Evolutionary conservation across 2,888 invertebrate genomes (phyloP).

Genomic region (Phyllotreta cruciferae): DNA sequence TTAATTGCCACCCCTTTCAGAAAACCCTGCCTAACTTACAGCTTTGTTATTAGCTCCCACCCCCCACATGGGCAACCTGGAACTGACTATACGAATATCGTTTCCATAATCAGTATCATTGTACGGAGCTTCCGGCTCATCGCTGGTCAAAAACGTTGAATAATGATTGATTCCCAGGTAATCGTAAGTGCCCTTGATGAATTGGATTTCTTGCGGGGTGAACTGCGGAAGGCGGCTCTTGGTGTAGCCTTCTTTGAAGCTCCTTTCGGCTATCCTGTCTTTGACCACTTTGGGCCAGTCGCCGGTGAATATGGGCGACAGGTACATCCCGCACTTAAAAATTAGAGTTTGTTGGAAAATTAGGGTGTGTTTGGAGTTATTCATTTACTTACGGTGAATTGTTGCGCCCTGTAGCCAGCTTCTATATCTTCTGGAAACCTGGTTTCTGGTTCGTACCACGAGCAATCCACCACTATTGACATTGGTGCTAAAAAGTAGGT

Average conservation of each 20-base stretch:
- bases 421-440: conserved; percentile 64
- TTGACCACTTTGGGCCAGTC: conserved; percentile 74
- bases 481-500: conserved; percentile 30
- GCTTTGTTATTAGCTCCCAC: conserved; percentile 13
- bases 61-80: conserved; percentile 24
- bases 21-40: neutral
- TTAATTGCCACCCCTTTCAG: neutral
- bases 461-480: conserved; percentile 32
- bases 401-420: conserved; percentile 66
- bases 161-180: conserved; percentile 77
- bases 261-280: conserved; percentile 64
- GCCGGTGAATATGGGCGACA: conserved; percentile 68
- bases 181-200: conserved; percentile 70
- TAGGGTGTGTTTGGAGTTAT: too few species aligned
- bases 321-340: conserved; percentile 44
- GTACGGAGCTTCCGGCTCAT: conserved; percentile 20
- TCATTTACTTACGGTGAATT: conserved; percentile 63
- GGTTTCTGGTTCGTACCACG: conserved; percentile 45
- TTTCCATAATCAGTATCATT: conserved; percentile 18
- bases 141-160: conserved; percentile 63
- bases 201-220: conserved; percentile 66
- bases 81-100: conserved; percentile 20
- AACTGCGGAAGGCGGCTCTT: conserved; percentile 70
- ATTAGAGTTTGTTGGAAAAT: too few species aligned
- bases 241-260: conserved; percentile 57